Conservation (phyloP, 1,140 invertebrate species). For the Papilio polytes region DNA sequence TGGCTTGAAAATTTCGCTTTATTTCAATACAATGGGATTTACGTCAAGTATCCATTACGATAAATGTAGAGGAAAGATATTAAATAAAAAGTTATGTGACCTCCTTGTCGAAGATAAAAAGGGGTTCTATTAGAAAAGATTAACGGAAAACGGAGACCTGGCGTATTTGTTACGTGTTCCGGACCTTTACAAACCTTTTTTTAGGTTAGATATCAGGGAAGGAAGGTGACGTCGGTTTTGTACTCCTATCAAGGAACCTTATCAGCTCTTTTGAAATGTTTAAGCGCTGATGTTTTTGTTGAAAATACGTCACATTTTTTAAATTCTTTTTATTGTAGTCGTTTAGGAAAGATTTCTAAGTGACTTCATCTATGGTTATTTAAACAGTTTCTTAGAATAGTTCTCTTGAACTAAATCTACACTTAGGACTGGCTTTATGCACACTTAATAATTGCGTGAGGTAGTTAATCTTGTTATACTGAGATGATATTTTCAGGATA, state of each 20-base stretch:
- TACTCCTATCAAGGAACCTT: not conserved
- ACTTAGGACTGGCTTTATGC: not conserved
- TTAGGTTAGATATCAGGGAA: not conserved
- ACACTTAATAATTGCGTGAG: not conserved
- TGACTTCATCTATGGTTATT: not conserved
- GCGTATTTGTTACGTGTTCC: slow-evolving; percentile 18
- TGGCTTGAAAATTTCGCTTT: not conserved
- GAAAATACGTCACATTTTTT: not conserved
- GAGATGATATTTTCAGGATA: not conserved
- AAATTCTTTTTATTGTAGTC: not conserved
- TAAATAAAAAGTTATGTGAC: slow-evolving; percentile 16
- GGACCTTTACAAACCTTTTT: slow-evolving; percentile 15
- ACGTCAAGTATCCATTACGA: not conserved
- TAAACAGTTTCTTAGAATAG: not conserved
- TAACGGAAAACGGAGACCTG: not conserved
- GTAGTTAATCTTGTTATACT: not conserved
- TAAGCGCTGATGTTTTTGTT: not conserved
- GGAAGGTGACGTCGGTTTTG: not conserved
- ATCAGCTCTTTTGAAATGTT: not conserved
- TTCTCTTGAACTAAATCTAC: not conserved
- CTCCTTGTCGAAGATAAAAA: slow-evolving; percentile 11
- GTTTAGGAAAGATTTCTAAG: not conserved
- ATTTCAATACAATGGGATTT: not conserved
- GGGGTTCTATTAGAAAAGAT: slow-evolving; percentile 18
- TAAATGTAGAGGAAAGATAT: slow-evolving; percentile 12